Conservation (phyloP, 2,797 vertebrate genomes). For the Scolopax bukidnonensis region DNA sequence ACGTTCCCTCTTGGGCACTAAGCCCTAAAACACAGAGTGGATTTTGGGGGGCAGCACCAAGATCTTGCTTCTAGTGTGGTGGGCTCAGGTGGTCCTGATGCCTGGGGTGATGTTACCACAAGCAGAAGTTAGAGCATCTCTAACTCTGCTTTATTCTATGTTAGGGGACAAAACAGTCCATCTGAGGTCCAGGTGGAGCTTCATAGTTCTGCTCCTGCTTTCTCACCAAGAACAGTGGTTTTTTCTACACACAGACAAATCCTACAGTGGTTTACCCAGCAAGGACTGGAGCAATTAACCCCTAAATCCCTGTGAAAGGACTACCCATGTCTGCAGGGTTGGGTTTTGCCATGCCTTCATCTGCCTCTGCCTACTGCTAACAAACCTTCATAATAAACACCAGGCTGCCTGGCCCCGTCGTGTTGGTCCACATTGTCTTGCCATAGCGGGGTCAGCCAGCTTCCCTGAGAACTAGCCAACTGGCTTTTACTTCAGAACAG, state of each 20-base stretch:
- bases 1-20: fast-evolving
- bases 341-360: neutral
- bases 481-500: neutral
- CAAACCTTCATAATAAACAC: neutral
- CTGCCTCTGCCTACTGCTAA: neutral
- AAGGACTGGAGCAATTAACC: neutral
- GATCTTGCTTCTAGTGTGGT: neutral
- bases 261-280: neutral
- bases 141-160: neutral
- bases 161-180: neutral
- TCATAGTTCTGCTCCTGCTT: neutral
- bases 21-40: neutral
- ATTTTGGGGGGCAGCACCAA: neutral
- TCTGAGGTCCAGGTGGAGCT: neutral
- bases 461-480: neutral
- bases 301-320: neutral
- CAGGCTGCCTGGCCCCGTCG: neutral
- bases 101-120: neutral
- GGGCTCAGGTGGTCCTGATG: neutral
- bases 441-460: neutral
- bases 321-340: neutral
- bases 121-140: neutral
- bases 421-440: neutral
- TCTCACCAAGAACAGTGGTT: neutral
- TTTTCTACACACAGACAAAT: neutral